Evolutionary conservation across 2,113 vertebrate species (phyloP), one percentile per base, ranked within the genome.

Genomic region (Syngnathoides biaculeatus): DNA sequence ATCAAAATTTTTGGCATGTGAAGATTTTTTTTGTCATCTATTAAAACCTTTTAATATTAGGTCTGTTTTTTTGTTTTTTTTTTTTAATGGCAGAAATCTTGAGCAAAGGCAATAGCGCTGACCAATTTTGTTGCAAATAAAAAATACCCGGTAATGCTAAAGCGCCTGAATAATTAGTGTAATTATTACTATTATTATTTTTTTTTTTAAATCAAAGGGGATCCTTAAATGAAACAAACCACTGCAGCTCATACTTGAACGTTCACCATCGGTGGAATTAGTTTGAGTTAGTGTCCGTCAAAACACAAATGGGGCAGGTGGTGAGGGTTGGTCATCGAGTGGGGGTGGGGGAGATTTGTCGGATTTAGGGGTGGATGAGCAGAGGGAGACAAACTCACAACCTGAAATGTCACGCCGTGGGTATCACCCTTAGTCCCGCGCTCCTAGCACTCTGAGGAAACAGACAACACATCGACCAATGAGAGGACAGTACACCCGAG

Each of bases 401-500:
- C 96, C 96, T 99, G 94, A 95, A 96, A 96, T 97, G 81, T 97
- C 97, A 98, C 95, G 94, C 94, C 94, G 94, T 94, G 94, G 95
- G 95, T 93, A 94, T 95, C 94, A 96, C 94, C 95, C 93, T 96
- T 94, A 94, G 92, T 95, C 96, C 95, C 94, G 95, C 93, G 95
- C 92, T 96, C 93, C 96, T 99, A 99, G 95, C 95, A 96, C 95
- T 98, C 96, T 99, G 94, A 90, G 94, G 93, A 98, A 95, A 98
- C 95, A 98, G 97, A 99, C 92, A 99, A 62, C 93, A 98, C 93
- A 98, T 92, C 91, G 91, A 92, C 93, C 94, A 93, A 95, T 98
- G 94, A 98, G 96, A 96, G 92, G 95, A 85, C 87, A 89, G 79
- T 83, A 87, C 86, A 88, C 78, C 89, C 75, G 69, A 87, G 83